Evolutionary conservation across 2,797 vertebrate species (phyloP), one percentile per base, ranked within the genome.

Genomic region (Poecilia gillii): DNA sequence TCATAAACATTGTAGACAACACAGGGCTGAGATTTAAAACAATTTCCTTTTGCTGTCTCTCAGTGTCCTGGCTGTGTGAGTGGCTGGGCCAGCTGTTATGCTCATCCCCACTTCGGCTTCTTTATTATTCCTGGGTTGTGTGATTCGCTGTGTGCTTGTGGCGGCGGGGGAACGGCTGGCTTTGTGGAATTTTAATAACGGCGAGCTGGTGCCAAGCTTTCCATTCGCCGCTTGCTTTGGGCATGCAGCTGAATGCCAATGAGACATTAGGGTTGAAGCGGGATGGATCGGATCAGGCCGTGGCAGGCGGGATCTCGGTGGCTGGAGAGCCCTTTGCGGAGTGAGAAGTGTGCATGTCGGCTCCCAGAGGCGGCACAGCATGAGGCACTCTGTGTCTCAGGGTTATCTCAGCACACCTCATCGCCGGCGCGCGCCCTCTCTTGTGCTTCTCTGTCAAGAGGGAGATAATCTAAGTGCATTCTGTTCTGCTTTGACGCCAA

Each of bases 171-270:
- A 93, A 83, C 88, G 91, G 92, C 92, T 88, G 92, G 89, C 92
- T 92, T 92, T 90, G 89, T 90, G 90, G 94, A 94, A 94, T 94
- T 87, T 93, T 93, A 94, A 94, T 94, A 84, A 91, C 81, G 85
- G 84, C 36, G 86, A 87, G 90, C 85, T 66, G 77, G 86, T 71
- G 85, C 89, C 87, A 88, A 87, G 87, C 92, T 87, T 81, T 88
- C 82, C 82, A 74, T 84, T 85, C 81, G 79, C 84, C 16, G 73
- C 90, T 83, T 43, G 87, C 90, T 89, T 88, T 81, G 81, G 87
- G 88, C 89, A 74, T 93, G 93, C 75, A 74, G 77, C 93, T 92
- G 94, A 93, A 95, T 94, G 91, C 91, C 93, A 92, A 94, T 94
- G 91, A 94, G 93, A 93, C 87, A 81, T 94, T 89, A 91, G 83